A percentile compares a stretch with the other conserved stretches of the same genome.
phyloP scores from a whole-genome alignment of 1,140 invertebrate species.

The Leguminivora glycinivorella region DNA sequence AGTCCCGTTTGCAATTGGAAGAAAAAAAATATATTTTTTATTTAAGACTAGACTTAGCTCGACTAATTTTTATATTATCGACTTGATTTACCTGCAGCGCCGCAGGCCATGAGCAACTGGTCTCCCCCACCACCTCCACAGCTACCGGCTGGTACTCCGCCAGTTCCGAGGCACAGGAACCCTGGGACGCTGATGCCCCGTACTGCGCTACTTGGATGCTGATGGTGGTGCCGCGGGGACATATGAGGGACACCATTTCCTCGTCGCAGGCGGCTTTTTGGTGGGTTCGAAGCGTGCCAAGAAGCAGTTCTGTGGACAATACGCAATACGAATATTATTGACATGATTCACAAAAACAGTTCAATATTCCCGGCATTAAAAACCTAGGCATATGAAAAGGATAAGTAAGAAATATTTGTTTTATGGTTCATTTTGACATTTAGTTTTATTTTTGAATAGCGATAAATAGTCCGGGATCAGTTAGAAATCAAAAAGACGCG shows the following conservation, averaged over 20 bases:
- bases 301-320: slow-evolving; percentile 85
- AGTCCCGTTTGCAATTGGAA: too few species aligned
- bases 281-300: slow-evolving; percentile 92
- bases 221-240: slow-evolving; percentile 92
- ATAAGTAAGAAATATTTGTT: too few species aligned
- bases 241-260: slow-evolving; percentile 89
- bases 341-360: not conserved
- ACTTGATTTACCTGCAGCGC: slow-evolving; percentile 74
- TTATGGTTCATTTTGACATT: too few species aligned
- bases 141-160: slow-evolving; percentile 79
- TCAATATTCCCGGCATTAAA: too few species aligned
- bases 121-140: slow-evolving; percentile 73
- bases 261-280: slow-evolving; percentile 93
- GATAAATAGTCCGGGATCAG: too few species aligned
- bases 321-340: too few species aligned
- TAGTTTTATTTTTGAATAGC: too few species aligned
- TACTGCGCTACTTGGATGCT: slow-evolving; percentile 88
- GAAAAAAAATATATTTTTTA: too few species aligned
- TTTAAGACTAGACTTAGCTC: too few species aligned
- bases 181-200: slow-evolving; percentile 65
- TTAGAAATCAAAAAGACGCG: too few species aligned
- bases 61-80: too few species aligned
- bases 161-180: slow-evolving; percentile 88
- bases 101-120: slow-evolving; percentile 77
- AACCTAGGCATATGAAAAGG: too few species aligned